Conservation (phyloP, 2,888 invertebrate species). For the Taenaris catops region DNA sequence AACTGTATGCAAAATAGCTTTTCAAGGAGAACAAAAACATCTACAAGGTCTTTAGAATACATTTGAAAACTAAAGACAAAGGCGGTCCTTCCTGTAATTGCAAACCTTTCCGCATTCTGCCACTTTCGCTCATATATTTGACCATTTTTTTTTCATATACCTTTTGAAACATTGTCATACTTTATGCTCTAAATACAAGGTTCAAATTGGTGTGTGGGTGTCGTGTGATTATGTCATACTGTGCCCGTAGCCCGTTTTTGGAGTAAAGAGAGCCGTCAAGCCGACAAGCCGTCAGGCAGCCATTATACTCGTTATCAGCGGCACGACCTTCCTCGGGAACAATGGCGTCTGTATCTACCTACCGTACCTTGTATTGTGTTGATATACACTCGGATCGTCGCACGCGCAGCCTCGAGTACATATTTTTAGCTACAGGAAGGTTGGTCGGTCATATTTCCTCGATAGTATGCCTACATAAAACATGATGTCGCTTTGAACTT, state of each 20-base stretch:
- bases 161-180: too few relatives aligned
- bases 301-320: conserved; percentile 32
- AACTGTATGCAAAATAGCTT: background rate
- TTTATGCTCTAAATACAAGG: too few relatives aligned
- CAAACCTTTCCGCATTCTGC: conserved; percentile 10
- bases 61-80: conserved; percentile 18
- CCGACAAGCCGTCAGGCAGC: conserved; percentile 16
- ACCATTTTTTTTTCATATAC: too few relatives aligned
- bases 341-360: conserved; percentile 34
- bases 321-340: conserved; percentile 49
- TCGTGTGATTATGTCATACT: conserved; percentile 9
- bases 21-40: conserved; percentile 2
- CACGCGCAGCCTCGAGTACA: conserved; percentile 68
- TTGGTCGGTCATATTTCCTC: conserved; percentile 63
- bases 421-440: conserved; percentile 73
- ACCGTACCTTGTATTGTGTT: conserved; percentile 25
- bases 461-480: conserved; percentile 38
- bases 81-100: conserved; percentile 17
- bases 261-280: conserved; percentile 18
- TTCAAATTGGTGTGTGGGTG: too few relatives aligned
- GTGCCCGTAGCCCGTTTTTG: conserved; percentile 8
- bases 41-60: conserved; percentile 16
- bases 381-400: conserved; percentile 36
- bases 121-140: conserved; percentile 8
- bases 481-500: conserved; percentile 19